A percentile compares a stretch with the other conserved stretches of the same genome.
Evolutionary conservation across 1,140 invertebrate species (phyloP).

Genomic region (Patella vulgata): DNA sequence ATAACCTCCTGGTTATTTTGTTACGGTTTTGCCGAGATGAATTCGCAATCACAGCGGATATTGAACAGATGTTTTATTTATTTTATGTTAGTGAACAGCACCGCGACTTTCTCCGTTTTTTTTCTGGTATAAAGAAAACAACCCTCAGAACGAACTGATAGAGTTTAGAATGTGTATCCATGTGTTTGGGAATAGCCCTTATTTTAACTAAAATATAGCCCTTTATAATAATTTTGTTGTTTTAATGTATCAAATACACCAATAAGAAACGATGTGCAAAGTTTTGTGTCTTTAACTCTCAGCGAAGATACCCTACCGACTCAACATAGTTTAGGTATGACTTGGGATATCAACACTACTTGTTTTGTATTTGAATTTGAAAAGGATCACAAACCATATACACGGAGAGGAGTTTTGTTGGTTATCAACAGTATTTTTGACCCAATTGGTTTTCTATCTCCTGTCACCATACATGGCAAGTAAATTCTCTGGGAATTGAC

Average conservation of each 20-base stretch:
- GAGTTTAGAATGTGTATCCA: constrained; percentile 32
- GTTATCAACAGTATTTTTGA: constrained; percentile 30
- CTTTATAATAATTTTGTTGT: no score
- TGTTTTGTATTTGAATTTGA: constrained; percentile 18
- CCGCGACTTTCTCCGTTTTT: constrained; percentile 20
- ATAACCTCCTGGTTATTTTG: constrained; percentile 29
- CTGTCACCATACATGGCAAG: constrained; percentile 27
- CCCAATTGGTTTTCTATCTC: constrained; percentile 32
- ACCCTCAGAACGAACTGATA: constrained; percentile 6
- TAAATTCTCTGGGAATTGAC: constrained; percentile 17
- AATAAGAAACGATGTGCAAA: no score
- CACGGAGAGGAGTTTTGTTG: constrained; percentile 18
- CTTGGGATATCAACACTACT: constrained; percentile 22
- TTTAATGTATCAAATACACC: no score
- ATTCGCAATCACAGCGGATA: constrained; percentile 21
- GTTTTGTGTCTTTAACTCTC: no score
- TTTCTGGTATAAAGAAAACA: constrained; percentile 21
- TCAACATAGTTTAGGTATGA: constrained; percentile 26
- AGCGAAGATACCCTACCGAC: constrained; percentile 6
- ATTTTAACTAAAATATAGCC: constrained; percentile 18
- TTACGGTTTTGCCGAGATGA: constrained; percentile 21
- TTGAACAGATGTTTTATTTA: constrained; percentile 30
- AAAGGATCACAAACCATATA: constrained; percentile 24
- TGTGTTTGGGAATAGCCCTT: constrained; percentile 28
- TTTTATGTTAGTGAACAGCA: constrained; percentile 19